Percentiles rank a stretch among this genome's conserved stretches.
phyloP scores from a whole-genome alignment of 2,888 invertebrate species.

The Petrolisthes cinctipes region DNA sequence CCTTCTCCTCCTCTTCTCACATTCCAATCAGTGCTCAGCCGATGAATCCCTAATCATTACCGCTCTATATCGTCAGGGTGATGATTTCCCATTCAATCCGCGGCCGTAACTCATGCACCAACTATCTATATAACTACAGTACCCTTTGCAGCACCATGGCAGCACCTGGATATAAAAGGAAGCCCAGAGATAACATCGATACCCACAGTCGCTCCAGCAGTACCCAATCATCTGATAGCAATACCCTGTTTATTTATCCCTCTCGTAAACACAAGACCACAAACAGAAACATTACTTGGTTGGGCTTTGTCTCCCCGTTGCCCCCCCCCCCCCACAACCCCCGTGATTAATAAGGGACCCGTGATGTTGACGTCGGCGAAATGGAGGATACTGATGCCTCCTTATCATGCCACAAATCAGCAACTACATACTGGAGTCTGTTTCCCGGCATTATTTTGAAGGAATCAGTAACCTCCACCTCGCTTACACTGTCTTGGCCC shows the following conservation, averaged over 20 bases:
- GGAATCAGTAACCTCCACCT: neutral
- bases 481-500: neutral
- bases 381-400: neutral
- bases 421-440: neutral
- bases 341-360: neutral
- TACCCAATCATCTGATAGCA: conserved; percentile 10
- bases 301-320: neutral
- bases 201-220: neutral
- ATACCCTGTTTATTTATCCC: conserved; percentile 2
- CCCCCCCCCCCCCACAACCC: neutral
- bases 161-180: neutral
- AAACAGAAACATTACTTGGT: too few species aligned
- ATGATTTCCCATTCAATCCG: neutral
- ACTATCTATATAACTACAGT: neutral
- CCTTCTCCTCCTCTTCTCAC: neutral
- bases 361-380: too few species aligned
- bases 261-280: neutral
- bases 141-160: neutral
- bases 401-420: neutral
- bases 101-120: neutral
- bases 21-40: neutral
- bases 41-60: conserved; percentile 3
- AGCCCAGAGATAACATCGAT: neutral
- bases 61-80: neutral
- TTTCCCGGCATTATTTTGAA: neutral